Evolutionary conservation across 2,888 invertebrate genomes (phyloP).

Genomic region (Calliphora vomitoria): DNA sequence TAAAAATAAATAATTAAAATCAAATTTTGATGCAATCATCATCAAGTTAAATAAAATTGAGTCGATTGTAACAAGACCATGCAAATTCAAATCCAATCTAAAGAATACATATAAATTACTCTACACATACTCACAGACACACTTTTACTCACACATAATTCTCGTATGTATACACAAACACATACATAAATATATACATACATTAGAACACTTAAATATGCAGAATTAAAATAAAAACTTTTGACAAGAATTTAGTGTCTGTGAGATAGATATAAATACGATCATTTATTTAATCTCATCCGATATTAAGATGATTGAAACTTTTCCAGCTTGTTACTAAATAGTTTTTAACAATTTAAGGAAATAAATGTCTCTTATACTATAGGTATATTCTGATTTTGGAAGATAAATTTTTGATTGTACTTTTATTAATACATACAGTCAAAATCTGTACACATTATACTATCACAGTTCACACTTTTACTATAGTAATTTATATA

Average conservation of each 20-base stretch:
- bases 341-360: too few relatives aligned
- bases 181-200: neutral
- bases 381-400: too few relatives aligned
- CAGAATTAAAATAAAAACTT: neutral
- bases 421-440: too few relatives aligned
- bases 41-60: conserved; percentile 65
- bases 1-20: conserved; percentile 74
- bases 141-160: neutral
- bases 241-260: neutral
- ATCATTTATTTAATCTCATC: too few relatives aligned
- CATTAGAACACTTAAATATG: neutral
- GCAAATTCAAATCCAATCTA: conserved; percentile 43
- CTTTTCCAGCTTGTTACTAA: too few relatives aligned
- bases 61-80: conserved; percentile 60
- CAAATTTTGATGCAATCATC: conserved; percentile 72
- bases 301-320: too few relatives aligned
- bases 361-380: too few relatives aligned
- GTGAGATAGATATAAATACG: too few relatives aligned
- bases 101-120: conserved; percentile 43
- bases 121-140: neutral
- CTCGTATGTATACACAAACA: neutral
- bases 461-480: too few relatives aligned
- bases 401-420: too few relatives aligned
- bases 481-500: too few relatives aligned
- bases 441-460: too few relatives aligned